These are phyloP conservation scores for Lasioglossum zephyrum DNA, from an alignment of 2,888 invertebrate species.

Conservation along the genomic window DNA sequence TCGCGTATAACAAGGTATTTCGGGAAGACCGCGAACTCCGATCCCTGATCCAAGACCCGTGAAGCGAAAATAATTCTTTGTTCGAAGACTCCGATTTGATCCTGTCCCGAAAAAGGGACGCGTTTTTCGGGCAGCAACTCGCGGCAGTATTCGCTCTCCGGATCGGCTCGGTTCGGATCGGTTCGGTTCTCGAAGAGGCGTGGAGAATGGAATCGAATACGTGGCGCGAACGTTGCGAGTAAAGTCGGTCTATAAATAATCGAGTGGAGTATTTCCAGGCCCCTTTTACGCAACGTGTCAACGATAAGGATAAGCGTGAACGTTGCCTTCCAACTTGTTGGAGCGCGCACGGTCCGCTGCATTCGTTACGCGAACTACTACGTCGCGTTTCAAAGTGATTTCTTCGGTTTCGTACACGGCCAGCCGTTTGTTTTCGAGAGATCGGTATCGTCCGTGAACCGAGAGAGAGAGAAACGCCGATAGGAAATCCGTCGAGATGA, in stretches of 20 bases:
- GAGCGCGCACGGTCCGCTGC: slow-evolving; percentile 44
- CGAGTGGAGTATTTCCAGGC: slow-evolving; percentile 73
- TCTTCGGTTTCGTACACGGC: not conserved
- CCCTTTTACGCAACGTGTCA: slow-evolving; percentile 72
- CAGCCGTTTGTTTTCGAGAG: not conserved
- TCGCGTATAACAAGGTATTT: slow-evolving; percentile 49
- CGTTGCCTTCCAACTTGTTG: slow-evolving; percentile 61
- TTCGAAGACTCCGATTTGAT: not conserved
- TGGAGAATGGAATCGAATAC: slow-evolving; percentile 18
- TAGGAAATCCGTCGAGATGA: not conserved
- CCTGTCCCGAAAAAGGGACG: not conserved
- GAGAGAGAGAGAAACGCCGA: not conserved
- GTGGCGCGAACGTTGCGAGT: slow-evolving; percentile 41
- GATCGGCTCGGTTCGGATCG: not conserved
- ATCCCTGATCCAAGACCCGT: not conserved
- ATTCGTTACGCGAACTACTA: slow-evolving; percentile 7
- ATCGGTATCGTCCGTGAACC: slow-evolving; percentile 1
- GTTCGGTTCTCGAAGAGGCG: not conserved
- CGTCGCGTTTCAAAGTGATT: not conserved
- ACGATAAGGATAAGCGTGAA: slow-evolving; percentile 74
- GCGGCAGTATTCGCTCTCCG: not conserved
- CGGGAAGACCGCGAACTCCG: slow-evolving; percentile 24
- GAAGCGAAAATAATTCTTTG: not conserved
- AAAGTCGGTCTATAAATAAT: slow-evolving; percentile 74
- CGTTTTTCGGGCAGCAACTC: not conserved